Percentiles rank a stretch among this genome's conserved stretches.
Conservation (phyloP, 2,113 vertebrate genomes). For the Anolis carolinensis region DNA sequence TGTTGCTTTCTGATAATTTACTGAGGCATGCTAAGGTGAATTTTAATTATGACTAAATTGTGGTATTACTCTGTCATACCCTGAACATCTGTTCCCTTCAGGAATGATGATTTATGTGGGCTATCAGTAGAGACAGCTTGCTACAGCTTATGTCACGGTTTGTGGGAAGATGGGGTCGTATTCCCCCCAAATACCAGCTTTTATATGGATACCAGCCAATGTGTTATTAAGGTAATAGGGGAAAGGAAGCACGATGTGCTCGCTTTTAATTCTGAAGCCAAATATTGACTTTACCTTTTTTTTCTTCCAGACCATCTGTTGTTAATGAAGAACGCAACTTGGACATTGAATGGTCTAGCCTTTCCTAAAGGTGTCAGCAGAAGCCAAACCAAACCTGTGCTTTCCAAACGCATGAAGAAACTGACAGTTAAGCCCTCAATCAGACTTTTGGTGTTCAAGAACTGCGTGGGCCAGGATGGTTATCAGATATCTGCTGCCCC, state of each 20-base stretch:
- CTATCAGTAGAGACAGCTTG: constrained; percentile 91
- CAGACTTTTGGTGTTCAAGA: constrained; percentile 66
- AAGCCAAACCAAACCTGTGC: constrained; percentile 58
- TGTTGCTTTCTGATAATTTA: constrained; percentile 76
- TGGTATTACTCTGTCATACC: constrained; percentile 89
- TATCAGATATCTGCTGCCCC: constrained; percentile 47
- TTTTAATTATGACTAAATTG: constrained; percentile 95
- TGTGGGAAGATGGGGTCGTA: constrained; percentile 77
- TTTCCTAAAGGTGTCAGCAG: constrained; percentile 64
- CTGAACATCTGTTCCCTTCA: constrained; percentile 93
- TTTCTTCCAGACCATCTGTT: constrained; percentile 76
- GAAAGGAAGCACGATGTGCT: constrained; percentile 54
- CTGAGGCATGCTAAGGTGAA: constrained; percentile 86
- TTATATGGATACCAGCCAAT: constrained; percentile 71
- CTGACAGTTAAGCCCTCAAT: constrained; percentile 51
- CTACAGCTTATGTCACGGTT: constrained; percentile 86
- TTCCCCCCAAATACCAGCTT: constrained; percentile 78
- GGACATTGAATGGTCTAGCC: constrained; percentile 64
- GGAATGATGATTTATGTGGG: constrained; percentile 90
- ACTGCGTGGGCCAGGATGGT: constrained; percentile 50
- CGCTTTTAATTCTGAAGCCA: constrained; percentile 71
- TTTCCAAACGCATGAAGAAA: constrained; percentile 55
- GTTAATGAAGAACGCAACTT: constrained; percentile 70
- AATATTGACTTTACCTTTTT: constrained; percentile 68
- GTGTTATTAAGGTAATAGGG: constrained; percentile 61